phyloP scores from a whole-genome alignment of 30 jellyfish, hydroid and myxozoan genomes.

The Clytia hemisphaerica region DNA sequence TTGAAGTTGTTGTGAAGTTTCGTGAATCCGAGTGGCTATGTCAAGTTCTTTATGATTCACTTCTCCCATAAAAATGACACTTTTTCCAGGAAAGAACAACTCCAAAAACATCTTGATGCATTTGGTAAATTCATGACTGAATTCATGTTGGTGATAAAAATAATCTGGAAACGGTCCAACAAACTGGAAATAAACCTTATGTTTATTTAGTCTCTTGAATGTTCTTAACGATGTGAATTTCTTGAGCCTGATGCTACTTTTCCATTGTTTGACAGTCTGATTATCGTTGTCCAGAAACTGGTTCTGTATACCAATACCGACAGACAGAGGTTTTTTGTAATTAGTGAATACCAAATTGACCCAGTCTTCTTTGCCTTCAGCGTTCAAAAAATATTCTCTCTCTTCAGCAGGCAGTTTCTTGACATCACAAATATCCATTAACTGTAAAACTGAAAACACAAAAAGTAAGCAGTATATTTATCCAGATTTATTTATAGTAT shows the following conservation, averaged over 20 bases:
- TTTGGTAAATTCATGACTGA: neutral
- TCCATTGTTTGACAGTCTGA: slow-evolving; percentile 83
- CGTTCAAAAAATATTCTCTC: no score
- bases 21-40: slow-evolving; percentile 56
- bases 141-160: slow-evolving; percentile 27
- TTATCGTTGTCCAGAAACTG: no score
- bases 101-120: slow-evolving; percentile 44
- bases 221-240: slow-evolving; percentile 41
- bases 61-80: slow-evolving; percentile 42
- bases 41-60: slow-evolving; percentile 39
- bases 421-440: no score
- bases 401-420: no score
- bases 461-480: no score
- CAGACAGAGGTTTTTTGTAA: no score
- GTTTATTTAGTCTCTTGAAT: slow-evolving; percentile 42
- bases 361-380: no score
- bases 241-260: slow-evolving; percentile 37
- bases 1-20: slow-evolving; percentile 69
- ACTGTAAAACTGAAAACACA: no score
- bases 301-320: no score
- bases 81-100: slow-evolving; percentile 57
- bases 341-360: no score
- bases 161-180: slow-evolving; percentile 88
- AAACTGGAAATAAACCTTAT: slow-evolving; percentile 41
- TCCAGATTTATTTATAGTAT: no score